A percentile compares a stretch with the other conserved stretches of the same genome.
Evolutionary conservation across 2,113 vertebrate genomes (phyloP).

Genomic region (Pandion haliaetus): DNA sequence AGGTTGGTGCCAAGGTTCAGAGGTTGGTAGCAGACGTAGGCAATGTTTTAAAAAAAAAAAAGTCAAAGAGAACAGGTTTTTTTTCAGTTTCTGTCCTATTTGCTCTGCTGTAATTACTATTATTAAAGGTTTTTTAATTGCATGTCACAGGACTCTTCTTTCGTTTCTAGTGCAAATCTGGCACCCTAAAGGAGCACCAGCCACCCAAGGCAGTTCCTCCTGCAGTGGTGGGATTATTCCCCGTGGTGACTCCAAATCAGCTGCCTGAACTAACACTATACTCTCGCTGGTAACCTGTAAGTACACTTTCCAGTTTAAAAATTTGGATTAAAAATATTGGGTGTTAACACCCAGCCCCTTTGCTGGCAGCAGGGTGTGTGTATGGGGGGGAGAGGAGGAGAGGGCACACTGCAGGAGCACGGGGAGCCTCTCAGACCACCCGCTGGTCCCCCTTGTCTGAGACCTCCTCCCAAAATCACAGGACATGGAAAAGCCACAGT

Average conservation of each 20-base stretch:
- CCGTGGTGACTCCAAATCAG: fast-evolving
- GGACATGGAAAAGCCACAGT: not conserved
- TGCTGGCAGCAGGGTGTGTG: not conserved
- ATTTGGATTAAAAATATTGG: not conserved
- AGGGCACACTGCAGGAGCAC: not conserved
- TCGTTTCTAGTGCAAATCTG: not conserved
- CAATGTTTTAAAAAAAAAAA: not conserved
- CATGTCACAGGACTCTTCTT: not conserved
- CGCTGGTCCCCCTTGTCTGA: not conserved
- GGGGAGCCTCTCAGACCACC: not conserved
- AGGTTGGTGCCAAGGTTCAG: not conserved
- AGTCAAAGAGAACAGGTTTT: not conserved
- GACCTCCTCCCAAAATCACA: not conserved
- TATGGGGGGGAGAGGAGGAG: not conserved
- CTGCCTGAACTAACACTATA: not conserved
- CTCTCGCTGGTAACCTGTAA: not conserved
- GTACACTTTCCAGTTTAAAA: not conserved
- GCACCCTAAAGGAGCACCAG: not conserved
- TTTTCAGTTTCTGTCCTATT: not conserved
- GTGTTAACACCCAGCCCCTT: not conserved
- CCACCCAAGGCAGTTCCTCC: not conserved
- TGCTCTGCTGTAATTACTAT: not conserved
- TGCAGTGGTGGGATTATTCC: not conserved
- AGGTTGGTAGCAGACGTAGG: not conserved
- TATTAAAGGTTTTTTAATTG: not conserved